Evolutionary conservation across 2,888 invertebrate species (phyloP).

Genomic region (Drosophila rellima): DNA sequence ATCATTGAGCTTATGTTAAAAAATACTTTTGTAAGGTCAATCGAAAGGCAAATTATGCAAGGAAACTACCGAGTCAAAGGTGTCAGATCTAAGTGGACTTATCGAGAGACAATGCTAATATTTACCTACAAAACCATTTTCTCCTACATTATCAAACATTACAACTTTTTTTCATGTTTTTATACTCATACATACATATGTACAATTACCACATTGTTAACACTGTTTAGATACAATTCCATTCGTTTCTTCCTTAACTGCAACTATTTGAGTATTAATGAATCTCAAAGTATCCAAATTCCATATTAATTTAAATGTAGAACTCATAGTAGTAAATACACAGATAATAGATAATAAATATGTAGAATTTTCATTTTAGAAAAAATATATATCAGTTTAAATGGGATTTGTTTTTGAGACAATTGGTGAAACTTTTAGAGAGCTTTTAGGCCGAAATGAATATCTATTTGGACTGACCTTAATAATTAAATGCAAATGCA

Average conservation of each 20-base stretch:
- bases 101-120: too few species aligned
- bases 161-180: too few species aligned
- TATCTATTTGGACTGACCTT: neutral
- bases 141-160: too few species aligned
- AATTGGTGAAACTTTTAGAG: neutral
- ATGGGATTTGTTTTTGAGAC: slow-evolving; percentile 2
- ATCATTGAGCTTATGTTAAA: too few species aligned
- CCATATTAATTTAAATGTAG: neutral
- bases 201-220: neutral
- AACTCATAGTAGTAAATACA: neutral
- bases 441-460: neutral
- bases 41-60: too few species aligned
- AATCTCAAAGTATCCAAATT: neutral
- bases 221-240: neutral
- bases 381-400: neutral
- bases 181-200: neutral
- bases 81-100: too few species aligned
- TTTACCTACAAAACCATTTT: too few species aligned
- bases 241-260: neutral
- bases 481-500: slow-evolving; percentile 8
- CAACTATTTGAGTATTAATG: neutral
- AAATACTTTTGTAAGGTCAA: too few species aligned
- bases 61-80: too few species aligned
- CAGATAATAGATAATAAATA: neutral
- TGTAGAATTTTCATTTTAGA: neutral